Base-by-base conservation (phyloP, 1,140 invertebrate genomes). In the Lucilia sericata region DNA sequence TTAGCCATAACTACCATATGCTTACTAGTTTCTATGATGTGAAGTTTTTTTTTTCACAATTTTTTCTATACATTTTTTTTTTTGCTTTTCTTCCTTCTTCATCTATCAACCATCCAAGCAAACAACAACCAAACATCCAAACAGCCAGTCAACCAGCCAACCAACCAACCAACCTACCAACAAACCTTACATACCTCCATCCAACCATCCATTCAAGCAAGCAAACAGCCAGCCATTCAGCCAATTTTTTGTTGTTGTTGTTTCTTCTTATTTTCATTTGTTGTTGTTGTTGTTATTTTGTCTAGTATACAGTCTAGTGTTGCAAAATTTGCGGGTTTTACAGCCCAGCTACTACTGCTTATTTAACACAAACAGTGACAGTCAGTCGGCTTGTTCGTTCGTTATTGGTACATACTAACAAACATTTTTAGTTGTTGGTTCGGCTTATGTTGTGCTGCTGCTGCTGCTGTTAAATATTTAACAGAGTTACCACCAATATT, bases 1-100 rank as follows among this genome's bases (percentile, higher is more conserved):
- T 17, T 80, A 80, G 76, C 5, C 65, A 70, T 70, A 70, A 70
- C 47, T 49, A 49, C 76, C 76, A 80, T 80, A 80, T 80, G 76
- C 47, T 80, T 80, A 80, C 36, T 21, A 80, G 76, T 80, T 80
- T 80, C 47, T 80, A 49, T 70, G 65, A 70, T 70, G 65, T 70
- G 65, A 70, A 70, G 65, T 70, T 70, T 70, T 70, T 70, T n/a
- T 70, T 70, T 70, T 21, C 14, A n/a, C 14, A 17, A 12, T 21
- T 19, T n/a, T 70, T 70, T 70, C 65, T 55, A 55, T 55, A 55
- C 51, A 55, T 55, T 55, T 55, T 60, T 60, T 60, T n/a, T 78
- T 47, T 42, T n/a, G 34, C 75, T n/a, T 25, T 80, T 80, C 34
- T 49, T 49, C 17, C 75, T 49, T 49, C 42, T 80, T 80, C 76